phyloP scores from a whole-genome alignment of 1,140 invertebrate genomes.

The Alviniconcha marisindica region DNA sequence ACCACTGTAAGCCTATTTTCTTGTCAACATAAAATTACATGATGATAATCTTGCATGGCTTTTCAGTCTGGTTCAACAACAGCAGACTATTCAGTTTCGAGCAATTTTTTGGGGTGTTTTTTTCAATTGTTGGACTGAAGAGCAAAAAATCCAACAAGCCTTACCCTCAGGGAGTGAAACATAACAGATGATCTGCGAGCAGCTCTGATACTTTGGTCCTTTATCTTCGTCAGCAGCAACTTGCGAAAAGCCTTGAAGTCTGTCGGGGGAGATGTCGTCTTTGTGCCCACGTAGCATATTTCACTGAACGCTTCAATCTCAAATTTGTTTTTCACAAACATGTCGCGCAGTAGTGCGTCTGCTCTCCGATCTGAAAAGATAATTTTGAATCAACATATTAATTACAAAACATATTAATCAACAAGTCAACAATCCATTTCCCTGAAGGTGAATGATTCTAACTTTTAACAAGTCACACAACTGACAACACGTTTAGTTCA shows the following conservation, averaged over 20 bases:
- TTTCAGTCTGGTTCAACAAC: too few relatives aligned
- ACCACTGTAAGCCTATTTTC: too few relatives aligned
- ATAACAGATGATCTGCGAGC: slow-evolving; percentile 82
- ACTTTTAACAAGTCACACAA: too few relatives aligned
- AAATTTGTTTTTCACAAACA: slow-evolving; percentile 81
- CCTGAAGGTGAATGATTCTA: too few relatives aligned
- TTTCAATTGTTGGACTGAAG: neutral
- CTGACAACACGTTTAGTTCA: too few relatives aligned
- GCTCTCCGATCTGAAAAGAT: slow-evolving; percentile 64
- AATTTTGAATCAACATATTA: too few relatives aligned
- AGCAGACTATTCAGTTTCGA: too few relatives aligned
- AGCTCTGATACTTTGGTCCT: slow-evolving; percentile 83
- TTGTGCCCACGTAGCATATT: slow-evolving; percentile 84
- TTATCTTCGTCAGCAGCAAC: slow-evolving; percentile 80
- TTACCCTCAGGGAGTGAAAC: slow-evolving; percentile 82
- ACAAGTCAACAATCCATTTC: too few relatives aligned
- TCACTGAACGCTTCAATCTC: slow-evolving; percentile 86
- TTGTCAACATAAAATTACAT: too few relatives aligned
- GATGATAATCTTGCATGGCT: too few relatives aligned
- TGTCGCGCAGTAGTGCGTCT: slow-evolving; percentile 82
- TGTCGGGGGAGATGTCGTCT: slow-evolving; percentile 78
- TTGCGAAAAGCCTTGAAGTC: slow-evolving; percentile 79
- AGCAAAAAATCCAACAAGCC: neutral
- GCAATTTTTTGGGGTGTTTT: too few relatives aligned
- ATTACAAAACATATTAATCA: too few relatives aligned